These are phyloP conservation scores for Zoanthus sociatus DNA, from an alignment of 92 coral and sea anemone genomes.

Conservation along the genomic window DNA sequence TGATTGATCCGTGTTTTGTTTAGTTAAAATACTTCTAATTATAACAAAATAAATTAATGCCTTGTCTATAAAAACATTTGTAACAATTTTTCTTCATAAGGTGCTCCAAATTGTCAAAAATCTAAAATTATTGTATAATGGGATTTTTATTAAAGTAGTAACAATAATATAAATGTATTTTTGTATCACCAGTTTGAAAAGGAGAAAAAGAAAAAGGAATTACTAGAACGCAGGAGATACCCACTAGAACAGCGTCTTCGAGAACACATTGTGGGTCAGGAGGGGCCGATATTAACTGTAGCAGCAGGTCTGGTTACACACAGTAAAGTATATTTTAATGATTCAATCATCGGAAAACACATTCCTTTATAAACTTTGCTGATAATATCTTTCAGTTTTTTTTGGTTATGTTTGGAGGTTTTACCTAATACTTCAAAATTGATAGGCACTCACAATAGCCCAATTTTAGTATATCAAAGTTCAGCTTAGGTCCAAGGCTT, in stretches of 20 bases:
- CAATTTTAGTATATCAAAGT: too few relatives aligned
- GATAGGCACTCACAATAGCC: too few relatives aligned
- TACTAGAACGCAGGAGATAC: slow-evolving; percentile 89
- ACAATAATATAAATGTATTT: neutral
- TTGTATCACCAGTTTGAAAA: slow-evolving; percentile 69
- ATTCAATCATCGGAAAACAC: neutral
- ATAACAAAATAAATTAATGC: too few relatives aligned
- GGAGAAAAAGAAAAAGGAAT: slow-evolving; percentile 84
- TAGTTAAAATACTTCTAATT: too few relatives aligned
- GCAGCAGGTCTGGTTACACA: slow-evolving; percentile 79
- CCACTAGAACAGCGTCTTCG: slow-evolving; percentile 92
- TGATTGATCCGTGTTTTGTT: too few relatives aligned
- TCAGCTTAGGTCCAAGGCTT: too few relatives aligned
- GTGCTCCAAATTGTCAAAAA: neutral
- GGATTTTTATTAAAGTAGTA: neutral
- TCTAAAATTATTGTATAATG: neutral
- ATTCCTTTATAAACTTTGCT: neutral
- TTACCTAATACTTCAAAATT: too few relatives aligned
- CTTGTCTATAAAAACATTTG: too few relatives aligned
- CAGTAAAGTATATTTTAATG: neutral
- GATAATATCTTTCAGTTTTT: neutral
- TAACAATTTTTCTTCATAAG: too few relatives aligned
- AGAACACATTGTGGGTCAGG: slow-evolving; percentile 97
- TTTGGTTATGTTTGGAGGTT: neutral
- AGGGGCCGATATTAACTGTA: slow-evolving; percentile 94